Conservation (phyloP, 2,888 invertebrate genomes). For the Netelia fuscicornis region DNA sequence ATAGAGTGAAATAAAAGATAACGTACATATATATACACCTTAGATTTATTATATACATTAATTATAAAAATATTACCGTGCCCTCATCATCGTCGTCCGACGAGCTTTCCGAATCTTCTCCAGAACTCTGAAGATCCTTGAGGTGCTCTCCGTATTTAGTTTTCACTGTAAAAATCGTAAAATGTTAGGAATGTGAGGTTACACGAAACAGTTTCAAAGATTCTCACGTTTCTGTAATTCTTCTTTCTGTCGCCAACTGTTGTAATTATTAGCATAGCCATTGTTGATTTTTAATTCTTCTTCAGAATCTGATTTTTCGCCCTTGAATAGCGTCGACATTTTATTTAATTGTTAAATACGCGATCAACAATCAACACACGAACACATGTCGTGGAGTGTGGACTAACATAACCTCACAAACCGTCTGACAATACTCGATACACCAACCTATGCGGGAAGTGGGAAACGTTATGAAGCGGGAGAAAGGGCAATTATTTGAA, state of each 20-base stretch:
- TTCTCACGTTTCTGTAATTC: slow-evolving; percentile 92
- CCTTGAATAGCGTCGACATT: slow-evolving; percentile 72
- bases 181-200: neutral
- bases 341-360: neutral
- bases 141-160: slow-evolving; percentile 90
- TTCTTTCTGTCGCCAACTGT: slow-evolving; percentile 94
- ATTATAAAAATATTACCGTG: slow-evolving; percentile 78
- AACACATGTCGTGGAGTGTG: slow-evolving; percentile 39
- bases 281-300: slow-evolving; percentile 89
- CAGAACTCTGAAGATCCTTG: slow-evolving; percentile 83
- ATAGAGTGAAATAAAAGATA: slow-evolving; percentile 7
- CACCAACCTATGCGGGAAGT: neutral
- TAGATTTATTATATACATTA: neutral
- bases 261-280: slow-evolving; percentile 93
- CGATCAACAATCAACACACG: slow-evolving; percentile 3
- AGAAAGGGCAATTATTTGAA: neutral
- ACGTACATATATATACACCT: neutral
- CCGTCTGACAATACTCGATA: neutral
- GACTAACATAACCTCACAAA: slow-evolving; percentile 51
- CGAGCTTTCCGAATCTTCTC: slow-evolving; percentile 83
- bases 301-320: slow-evolving; percentile 77
- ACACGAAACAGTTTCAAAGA: neutral
- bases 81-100: slow-evolving; percentile 89
- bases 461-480: neutral
- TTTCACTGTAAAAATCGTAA: slow-evolving; percentile 87